A percentile compares a stretch with the other conserved stretches of the same genome.
Evolutionary conservation across 2,797 vertebrate species (phyloP).

Genomic region (Danio tinwini): DNA sequence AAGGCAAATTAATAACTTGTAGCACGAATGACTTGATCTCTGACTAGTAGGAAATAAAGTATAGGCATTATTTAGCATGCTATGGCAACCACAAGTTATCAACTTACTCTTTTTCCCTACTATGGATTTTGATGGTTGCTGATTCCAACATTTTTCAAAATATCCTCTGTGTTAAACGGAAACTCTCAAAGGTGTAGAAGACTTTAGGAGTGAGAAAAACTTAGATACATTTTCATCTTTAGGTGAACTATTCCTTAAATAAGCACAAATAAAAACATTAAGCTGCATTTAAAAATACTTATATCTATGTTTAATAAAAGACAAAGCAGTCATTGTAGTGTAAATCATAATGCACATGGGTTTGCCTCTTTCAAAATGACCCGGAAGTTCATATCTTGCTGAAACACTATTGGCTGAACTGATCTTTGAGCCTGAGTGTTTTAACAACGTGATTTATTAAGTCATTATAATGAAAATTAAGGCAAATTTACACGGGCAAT

Average conservation of each 20-base stretch:
- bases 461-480: background rate
- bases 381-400: slow-evolving; percentile 29
- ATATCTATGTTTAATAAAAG: background rate
- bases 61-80: background rate
- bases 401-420: slow-evolving; percentile 16
- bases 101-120: no score
- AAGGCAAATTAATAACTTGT: background rate
- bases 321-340: background rate
- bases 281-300: background rate
- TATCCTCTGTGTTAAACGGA: no score
- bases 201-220: no score
- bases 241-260: no score
- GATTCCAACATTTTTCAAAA: no score
- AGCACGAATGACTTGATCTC: background rate
- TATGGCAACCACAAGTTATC: background rate
- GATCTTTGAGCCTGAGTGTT: background rate
- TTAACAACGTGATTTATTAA: background rate
- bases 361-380: background rate
- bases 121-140: no score
- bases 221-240: no score
- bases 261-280: background rate
- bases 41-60: background rate
- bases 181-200: no score
- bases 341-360: background rate
- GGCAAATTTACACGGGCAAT: background rate